Percentiles rank a stretch among this genome's conserved stretches.
These are phyloP conservation scores for Thripadectes ignobilis DNA, from an alignment of 2,797 vertebrate genomes.

Conservation along the genomic window DNA sequence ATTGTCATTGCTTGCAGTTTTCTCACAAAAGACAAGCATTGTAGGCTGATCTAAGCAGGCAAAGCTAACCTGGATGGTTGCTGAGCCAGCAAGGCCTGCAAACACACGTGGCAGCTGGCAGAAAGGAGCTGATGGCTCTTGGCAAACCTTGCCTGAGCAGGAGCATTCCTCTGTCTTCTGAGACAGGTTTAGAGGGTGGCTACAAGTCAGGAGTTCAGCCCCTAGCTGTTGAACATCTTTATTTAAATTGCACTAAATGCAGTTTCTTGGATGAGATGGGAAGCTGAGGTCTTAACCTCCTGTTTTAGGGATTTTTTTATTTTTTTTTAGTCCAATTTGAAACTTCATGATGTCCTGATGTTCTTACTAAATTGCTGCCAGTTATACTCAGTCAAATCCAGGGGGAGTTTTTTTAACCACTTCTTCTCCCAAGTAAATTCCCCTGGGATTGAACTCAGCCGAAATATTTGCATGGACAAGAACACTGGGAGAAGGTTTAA, in stretches of 20 bases:
- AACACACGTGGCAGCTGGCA: background rate
- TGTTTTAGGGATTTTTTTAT: background rate
- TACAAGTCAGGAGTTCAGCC: slow-evolving; percentile 30
- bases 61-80: slow-evolving; percentile 24
- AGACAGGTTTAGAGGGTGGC: background rate
- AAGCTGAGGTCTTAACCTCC: background rate
- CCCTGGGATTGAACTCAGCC: background rate
- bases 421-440: background rate
- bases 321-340: background rate
- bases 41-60: background rate
- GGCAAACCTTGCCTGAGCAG: slow-evolving; percentile 37
- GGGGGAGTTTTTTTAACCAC: background rate
- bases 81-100: slow-evolving; percentile 23
- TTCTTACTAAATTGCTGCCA: background rate
- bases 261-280: slow-evolving; percentile 15
- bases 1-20: background rate
- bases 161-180: slow-evolving; percentile 34
- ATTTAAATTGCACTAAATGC: slow-evolving; percentile 1
- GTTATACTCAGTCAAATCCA: background rate
- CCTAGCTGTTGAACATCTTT: background rate
- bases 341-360: background rate
- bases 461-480: background rate
- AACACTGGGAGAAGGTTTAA: background rate
- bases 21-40: background rate
- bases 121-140: slow-evolving; percentile 21